These are phyloP conservation scores for Tenebrio molitor DNA, from an alignment of 1,140 invertebrate genomes.

Conservation along the genomic window DNA sequence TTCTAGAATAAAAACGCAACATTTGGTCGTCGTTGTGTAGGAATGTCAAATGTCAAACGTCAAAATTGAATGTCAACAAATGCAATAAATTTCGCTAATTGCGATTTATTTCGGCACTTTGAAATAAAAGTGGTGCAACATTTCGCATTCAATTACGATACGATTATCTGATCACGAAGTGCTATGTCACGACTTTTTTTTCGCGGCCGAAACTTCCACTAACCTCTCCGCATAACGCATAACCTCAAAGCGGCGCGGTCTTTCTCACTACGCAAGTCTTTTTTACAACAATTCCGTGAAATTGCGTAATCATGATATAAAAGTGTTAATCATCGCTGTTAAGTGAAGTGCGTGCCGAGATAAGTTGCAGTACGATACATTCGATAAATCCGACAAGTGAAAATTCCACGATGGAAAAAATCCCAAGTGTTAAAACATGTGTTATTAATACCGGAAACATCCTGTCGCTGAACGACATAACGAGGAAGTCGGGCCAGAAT, in stretches of 20 bases:
- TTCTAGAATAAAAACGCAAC: too few species aligned
- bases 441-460: conserved; percentile 89
- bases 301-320: conserved; percentile 33
- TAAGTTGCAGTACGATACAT: too few species aligned
- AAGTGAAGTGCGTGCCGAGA: too few species aligned
- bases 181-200: background rate
- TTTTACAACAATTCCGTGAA: conserved; percentile 19
- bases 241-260: conserved; percentile 13
- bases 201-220: background rate
- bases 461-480: conserved; percentile 83
- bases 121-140: too few species aligned
- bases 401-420: conserved; percentile 16
- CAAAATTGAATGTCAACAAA: too few species aligned
- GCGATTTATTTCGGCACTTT: too few species aligned
- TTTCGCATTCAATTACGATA: too few species aligned
- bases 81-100: too few species aligned
- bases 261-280: conserved; percentile 28
- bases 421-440: conserved; percentile 49
- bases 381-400: background rate
- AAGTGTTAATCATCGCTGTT: conserved; percentile 6
- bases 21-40: too few species aligned
- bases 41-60: too few species aligned
- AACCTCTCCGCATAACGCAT: background rate
- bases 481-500: conserved; percentile 85
- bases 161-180: too few species aligned